phyloP scores from a whole-genome alignment of 2,797 vertebrate species.

The Pygocentrus nattereri region DNA sequence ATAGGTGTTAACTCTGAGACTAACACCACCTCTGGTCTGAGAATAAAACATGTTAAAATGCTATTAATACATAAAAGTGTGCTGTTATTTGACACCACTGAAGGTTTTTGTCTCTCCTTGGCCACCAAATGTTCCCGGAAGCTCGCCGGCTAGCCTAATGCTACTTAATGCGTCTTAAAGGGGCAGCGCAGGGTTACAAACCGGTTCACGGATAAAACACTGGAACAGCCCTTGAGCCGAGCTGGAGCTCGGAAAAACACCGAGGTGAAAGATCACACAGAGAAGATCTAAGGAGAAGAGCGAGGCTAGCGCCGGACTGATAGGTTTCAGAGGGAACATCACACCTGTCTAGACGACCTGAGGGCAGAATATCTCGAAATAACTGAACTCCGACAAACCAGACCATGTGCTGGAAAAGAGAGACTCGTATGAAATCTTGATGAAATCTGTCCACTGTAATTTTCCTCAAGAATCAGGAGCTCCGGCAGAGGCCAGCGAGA shows the following conservation, averaged over 20 bases:
- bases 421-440: neutral
- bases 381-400: neutral
- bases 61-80: no score
- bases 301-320: no score
- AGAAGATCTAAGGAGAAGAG: neutral
- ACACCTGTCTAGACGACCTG: neutral
- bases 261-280: neutral
- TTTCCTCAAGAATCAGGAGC: neutral
- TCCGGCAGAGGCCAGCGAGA: no score
- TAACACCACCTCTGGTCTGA: no score
- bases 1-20: no score
- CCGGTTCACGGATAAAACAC: no score
- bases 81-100: no score
- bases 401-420: neutral
- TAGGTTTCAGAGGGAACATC: neutral
- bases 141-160: neutral
- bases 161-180: neutral
- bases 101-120: no score
- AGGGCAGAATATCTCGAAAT: neutral
- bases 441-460: neutral
- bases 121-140: no score
- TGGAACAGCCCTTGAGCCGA: neutral
- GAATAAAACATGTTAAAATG: no score
- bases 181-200: neutral
- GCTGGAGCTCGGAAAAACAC: neutral